Conservation (phyloP, 2,113 vertebrate species). For the rat (Rattus norvegicus) region GRCr8 NC_086031.1:108752001-108752500, state of each 20-base stretch:
- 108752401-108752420: neutral
- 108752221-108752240: neutral
- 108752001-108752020: neutral
- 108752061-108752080: neutral
- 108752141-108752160: neutral
- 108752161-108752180: neutral
- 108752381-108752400: neutral
- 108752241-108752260: neutral
- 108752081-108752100: neutral
- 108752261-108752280: neutral
- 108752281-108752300: neutral
- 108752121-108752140: neutral
- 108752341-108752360: constrained; percentile 31
- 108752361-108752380: constrained; percentile 17
- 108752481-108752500: neutral
- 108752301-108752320: constrained; percentile 35
- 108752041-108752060: neutral
- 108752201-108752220: neutral
- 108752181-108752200: neutral
- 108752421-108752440: constrained; percentile 13
- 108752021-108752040: neutral
- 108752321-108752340: constrained; percentile 20
- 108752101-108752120: neutral
- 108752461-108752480: constrained; percentile 7
- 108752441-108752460: neutral